These are phyloP conservation scores for Tenthredo distinguenda DNA, from an alignment of 2,888 invertebrate genomes.

Conservation along the genomic window DNA sequence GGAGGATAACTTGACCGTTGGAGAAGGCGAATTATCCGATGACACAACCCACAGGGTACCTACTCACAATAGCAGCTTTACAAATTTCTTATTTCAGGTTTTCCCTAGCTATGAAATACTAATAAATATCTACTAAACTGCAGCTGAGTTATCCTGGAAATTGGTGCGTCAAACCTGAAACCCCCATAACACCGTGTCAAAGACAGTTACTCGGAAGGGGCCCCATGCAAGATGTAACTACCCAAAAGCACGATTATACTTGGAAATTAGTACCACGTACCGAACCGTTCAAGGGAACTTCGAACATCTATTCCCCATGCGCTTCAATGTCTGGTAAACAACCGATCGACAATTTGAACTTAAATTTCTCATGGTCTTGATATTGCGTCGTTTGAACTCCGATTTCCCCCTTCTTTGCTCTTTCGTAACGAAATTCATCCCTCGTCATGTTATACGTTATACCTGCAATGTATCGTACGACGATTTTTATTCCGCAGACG, in stretches of 20 bases:
- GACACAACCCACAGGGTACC: conserved; percentile 82
- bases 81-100: neutral
- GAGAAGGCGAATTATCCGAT: conserved; percentile 77
- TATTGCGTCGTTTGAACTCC: neutral
- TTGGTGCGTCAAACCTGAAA: conserved; percentile 68
- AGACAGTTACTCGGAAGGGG: conserved; percentile 77
- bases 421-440: neutral
- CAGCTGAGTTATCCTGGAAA: conserved; percentile 74
- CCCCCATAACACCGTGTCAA: conserved; percentile 65
- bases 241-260: conserved; percentile 86
- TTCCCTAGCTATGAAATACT: neutral
- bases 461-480: neutral
- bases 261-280: conserved; percentile 67
- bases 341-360: neutral
- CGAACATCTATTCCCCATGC: conserved; percentile 66
- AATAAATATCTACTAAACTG: conserved; percentile 51
- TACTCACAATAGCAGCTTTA: neutral
- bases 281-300: conserved; percentile 60
- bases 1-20: conserved; percentile 75
- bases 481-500: conserved; percentile 75
- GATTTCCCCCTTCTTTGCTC: neutral
- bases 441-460: neutral
- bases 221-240: conserved; percentile 87
- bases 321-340: conserved; percentile 67
- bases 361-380: neutral